Percentiles rank a stretch among this genome's conserved stretches.
phyloP scores from a whole-genome alignment of 2,797 vertebrate genomes.

The Pangasius mekongensis region DNA sequence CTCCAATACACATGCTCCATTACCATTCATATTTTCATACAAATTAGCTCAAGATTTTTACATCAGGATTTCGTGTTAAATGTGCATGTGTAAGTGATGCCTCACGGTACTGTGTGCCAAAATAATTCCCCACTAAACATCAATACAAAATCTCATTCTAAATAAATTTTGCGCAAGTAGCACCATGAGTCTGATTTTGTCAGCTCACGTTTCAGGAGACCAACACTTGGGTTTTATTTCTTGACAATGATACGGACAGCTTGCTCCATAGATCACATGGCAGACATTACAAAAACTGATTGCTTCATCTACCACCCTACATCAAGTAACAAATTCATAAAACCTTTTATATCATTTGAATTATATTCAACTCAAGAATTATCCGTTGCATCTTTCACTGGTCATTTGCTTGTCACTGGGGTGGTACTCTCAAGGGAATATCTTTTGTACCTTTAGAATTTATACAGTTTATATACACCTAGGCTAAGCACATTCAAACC shows the following conservation, averaged over 20 bases:
- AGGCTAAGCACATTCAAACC: no score
- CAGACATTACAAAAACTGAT: background rate
- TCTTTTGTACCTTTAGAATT: background rate
- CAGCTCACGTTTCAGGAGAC: background rate
- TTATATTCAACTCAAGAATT: background rate
- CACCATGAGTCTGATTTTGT: background rate
- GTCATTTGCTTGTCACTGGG: background rate
- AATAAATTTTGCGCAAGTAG: background rate
- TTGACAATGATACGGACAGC: background rate
- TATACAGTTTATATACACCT: background rate
- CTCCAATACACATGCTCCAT: background rate
- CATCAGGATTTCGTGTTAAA: background rate
- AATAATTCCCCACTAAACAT: background rate
- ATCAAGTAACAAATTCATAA: background rate
- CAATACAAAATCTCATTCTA: background rate
- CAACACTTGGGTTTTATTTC: background rate
- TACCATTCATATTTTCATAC: background rate
- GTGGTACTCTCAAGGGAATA: background rate
- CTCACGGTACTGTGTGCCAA: background rate
- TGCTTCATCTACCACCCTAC: background rate
- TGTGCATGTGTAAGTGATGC: background rate
- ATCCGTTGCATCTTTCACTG: background rate
- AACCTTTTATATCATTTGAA: background rate
- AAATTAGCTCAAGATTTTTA: background rate
- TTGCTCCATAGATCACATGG: background rate